Evolutionary conservation across 1,140 invertebrate genomes (phyloP).

Genomic region (Drosophila bocqueti): DNA sequence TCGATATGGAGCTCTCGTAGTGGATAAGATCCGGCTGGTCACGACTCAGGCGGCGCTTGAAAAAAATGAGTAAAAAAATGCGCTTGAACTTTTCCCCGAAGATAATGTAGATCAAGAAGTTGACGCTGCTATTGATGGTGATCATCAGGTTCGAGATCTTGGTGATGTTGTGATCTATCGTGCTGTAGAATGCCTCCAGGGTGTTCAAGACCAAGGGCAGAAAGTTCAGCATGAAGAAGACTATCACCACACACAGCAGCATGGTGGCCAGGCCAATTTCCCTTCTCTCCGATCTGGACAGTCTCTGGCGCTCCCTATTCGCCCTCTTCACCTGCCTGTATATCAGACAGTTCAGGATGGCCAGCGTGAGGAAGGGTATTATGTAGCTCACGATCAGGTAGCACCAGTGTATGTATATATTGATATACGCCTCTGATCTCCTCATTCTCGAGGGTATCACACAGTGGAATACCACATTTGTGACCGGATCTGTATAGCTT

Average conservation of each 20-base stretch:
- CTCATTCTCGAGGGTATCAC: conserved; percentile 90
- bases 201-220: conserved; percentile 95
- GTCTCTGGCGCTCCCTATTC: conserved; percentile 92
- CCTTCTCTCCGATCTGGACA: conserved; percentile 92
- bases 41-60: conserved; percentile 87
- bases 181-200: conserved; percentile 91
- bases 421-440: conserved; percentile 90
- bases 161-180: conserved; percentile 90
- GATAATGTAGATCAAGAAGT: conserved; percentile 98
- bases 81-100: conserved; percentile 98
- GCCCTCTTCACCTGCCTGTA: conserved; percentile 94
- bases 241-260: conserved; percentile 96
- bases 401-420: conserved; percentile 96
- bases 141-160: conserved; percentile 96
- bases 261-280: conserved; percentile 97
- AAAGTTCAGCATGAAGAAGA: conserved; percentile 97
- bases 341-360: conserved; percentile 95
- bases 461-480: conserved; percentile 87
- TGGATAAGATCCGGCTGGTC: conserved; percentile 91
- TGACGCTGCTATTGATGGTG: conserved; percentile 98
- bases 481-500: conserved; percentile 47
- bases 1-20: conserved; percentile 92
- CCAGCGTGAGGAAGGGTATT: conserved; percentile 93
- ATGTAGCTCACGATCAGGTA: conserved; percentile 97
- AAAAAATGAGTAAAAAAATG: conserved; percentile 95